Conservation (phyloP, 2,888 invertebrate species). For the Eupithecia inturbata region DNA sequence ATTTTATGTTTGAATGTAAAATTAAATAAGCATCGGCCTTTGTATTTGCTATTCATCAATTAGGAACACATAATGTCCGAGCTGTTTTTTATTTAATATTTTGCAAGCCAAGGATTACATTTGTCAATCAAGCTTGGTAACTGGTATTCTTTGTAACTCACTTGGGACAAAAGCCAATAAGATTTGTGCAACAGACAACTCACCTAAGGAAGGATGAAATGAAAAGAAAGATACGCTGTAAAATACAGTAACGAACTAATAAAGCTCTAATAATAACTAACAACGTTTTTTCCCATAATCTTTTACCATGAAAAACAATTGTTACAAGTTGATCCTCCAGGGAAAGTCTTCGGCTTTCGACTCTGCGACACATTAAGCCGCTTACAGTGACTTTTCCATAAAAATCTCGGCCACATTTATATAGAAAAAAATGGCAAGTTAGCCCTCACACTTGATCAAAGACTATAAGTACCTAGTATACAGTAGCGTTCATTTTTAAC, state of each 20-base stretch:
- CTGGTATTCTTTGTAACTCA: too few relatives aligned
- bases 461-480: neutral
- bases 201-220: neutral
- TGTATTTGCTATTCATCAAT: too few relatives aligned
- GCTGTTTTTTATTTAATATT: too few relatives aligned
- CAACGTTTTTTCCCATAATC: conserved; percentile 19
- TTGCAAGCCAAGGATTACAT: too few relatives aligned
- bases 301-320: conserved; percentile 41
- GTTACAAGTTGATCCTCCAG: conserved; percentile 47
- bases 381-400: conserved; percentile 49
- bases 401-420: conserved; percentile 42
- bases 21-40: too few relatives aligned
- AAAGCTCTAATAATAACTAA: conserved; percentile 11
- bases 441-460: neutral
- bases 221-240: neutral
- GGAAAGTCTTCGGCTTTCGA: conserved; percentile 45
- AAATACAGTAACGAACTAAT: neutral
- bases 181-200: neutral
- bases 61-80: too few relatives aligned
- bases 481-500: too few relatives aligned
- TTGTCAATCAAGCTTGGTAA: too few relatives aligned
- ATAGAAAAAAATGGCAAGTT: conserved; percentile 5
- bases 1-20: too few relatives aligned
- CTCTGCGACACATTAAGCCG: conserved; percentile 53
- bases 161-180: neutral